phyloP scores from a whole-genome alignment of 2,888 invertebrate species.

The Tenodera sinensis region DNA sequence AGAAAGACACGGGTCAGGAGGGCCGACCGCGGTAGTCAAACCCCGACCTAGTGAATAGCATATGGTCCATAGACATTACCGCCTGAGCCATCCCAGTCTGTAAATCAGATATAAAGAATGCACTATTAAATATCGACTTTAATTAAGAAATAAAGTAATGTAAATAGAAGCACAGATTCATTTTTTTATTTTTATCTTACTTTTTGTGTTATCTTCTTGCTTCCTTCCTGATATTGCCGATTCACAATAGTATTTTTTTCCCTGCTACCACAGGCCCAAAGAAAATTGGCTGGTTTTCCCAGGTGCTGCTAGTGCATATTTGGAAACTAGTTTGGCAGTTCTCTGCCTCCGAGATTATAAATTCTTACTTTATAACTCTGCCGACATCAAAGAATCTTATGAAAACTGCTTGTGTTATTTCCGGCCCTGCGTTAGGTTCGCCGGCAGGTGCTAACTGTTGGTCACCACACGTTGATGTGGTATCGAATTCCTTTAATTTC shows the following conservation, averaged over 20 bases:
- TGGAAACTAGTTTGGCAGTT: neutral
- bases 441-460: no score
- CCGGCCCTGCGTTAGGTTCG: neutral
- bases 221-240: no score
- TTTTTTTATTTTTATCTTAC: neutral
- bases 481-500: no score
- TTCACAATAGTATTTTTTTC: no score
- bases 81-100: no score
- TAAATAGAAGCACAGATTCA: neutral
- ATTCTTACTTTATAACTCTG: neutral
- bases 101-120: no score
- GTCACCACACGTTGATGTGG: no score
- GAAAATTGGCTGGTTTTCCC: neutral
- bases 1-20: no score
- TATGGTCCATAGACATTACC: no score
- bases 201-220: neutral
- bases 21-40: no score
- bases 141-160: neutral
- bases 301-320: neutral
- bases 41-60: no score
- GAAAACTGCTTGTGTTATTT: neutral
- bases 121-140: no score
- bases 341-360: neutral
- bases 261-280: neutral
- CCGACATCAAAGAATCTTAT: neutral